Conservation (phyloP, 1,140 invertebrate genomes). For the Panagrolaimus sp. region DNA sequence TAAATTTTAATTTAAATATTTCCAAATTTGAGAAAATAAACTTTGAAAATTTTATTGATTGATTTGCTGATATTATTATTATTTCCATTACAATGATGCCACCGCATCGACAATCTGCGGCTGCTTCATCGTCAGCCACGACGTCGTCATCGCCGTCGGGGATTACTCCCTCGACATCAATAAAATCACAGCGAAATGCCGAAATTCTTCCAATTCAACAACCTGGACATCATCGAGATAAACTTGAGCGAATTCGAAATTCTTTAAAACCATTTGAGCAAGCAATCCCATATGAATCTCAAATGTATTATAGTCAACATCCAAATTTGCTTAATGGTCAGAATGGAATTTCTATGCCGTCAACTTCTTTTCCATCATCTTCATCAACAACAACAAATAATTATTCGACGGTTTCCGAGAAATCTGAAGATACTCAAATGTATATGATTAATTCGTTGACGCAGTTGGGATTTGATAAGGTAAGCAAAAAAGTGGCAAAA, state of each 20-base stretch:
- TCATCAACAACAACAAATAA: neutral
- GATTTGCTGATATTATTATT: too few species aligned
- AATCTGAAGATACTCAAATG: constrained; percentile 25
- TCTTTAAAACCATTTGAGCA: constrained; percentile 16
- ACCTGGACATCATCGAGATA: constrained; percentile 47
- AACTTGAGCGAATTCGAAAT: constrained; percentile 46
- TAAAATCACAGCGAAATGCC: constrained; percentile 48
- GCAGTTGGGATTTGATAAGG: constrained; percentile 40
- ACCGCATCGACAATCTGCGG: constrained; percentile 11
- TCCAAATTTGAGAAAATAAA: too few species aligned
- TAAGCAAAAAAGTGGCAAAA: constrained; percentile 18
- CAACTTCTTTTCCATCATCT: neutral
- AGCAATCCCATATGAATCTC: constrained; percentile 13
- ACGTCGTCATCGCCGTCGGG: neutral
- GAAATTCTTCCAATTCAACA: constrained; percentile 23
- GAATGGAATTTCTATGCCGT: constrained; percentile 3
- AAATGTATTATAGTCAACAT: constrained; percentile 9
- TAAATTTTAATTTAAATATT: too few species aligned
- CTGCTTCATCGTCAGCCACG: neutral
- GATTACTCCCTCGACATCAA: constrained; percentile 19
- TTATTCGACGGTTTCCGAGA: constrained; percentile 16
- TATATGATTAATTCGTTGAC: constrained; percentile 41
- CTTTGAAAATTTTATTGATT: too few species aligned
- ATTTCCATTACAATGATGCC: constrained; percentile 16
- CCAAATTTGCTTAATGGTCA: constrained; percentile 11